These are phyloP conservation scores for Apis florea DNA, from an alignment of 1,140 invertebrate genomes.

Conservation along the genomic window DNA sequence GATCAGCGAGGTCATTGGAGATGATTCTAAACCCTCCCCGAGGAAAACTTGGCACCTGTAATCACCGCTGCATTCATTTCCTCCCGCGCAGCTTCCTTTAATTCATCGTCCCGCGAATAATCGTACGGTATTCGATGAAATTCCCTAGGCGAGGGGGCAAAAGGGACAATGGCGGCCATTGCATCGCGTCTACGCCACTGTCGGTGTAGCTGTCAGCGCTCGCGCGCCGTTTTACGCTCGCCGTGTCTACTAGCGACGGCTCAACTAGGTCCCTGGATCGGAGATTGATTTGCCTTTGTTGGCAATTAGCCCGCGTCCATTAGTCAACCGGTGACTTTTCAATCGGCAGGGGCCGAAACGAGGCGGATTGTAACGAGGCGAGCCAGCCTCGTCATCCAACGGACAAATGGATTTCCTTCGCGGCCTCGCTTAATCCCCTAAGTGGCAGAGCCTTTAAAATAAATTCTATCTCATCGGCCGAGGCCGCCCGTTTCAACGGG, in stretches of 20 bases:
- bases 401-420: slow-evolving; percentile 67
- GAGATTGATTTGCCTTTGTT: slow-evolving; percentile 74
- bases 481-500: too few species aligned
- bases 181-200: slow-evolving; percentile 46
- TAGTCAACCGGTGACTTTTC: slow-evolving; percentile 73
- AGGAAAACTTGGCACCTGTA: background rate
- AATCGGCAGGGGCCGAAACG: slow-evolving; percentile 70
- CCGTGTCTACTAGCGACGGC: slow-evolving; percentile 63
- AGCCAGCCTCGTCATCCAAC: slow-evolving; percentile 62
- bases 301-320: slow-evolving; percentile 73
- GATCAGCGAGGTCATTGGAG: background rate
- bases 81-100: too few species aligned
- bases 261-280: slow-evolving; percentile 65
- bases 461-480: background rate
- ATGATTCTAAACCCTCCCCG: background rate
- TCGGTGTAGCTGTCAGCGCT: slow-evolving; percentile 58
- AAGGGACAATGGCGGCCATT: background rate
- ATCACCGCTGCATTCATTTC: slow-evolving; percentile 9
- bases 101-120: background rate
- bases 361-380: slow-evolving; percentile 61
- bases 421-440: slow-evolving; percentile 53
- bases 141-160: background rate
- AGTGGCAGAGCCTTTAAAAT: slow-evolving; percentile 38
- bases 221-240: slow-evolving; percentile 62
- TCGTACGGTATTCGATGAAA: background rate